These are phyloP conservation scores for Drosophila crucigera DNA, from an alignment of 2,888 invertebrate genomes.

Conservation along the genomic window DNA sequence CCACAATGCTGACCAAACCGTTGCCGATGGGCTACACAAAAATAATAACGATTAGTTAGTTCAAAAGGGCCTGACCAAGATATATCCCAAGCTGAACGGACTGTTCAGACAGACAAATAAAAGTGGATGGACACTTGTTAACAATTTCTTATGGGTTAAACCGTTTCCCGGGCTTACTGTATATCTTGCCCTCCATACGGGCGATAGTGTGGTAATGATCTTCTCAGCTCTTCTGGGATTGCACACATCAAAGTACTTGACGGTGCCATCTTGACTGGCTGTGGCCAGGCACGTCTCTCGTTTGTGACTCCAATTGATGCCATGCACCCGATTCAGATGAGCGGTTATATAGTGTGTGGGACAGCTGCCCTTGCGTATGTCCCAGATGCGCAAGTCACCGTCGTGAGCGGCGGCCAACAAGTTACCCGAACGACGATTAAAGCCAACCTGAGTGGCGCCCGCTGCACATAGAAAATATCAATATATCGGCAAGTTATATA, in stretches of 20 bases:
- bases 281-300: constrained; percentile 94
- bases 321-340: constrained; percentile 94
- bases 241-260: constrained; percentile 96
- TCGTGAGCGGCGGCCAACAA: constrained; percentile 97
- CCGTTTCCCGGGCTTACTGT: constrained; percentile 86
- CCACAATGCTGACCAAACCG: constrained; percentile 95
- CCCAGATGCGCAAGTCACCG: constrained; percentile 98
- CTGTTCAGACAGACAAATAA: not conserved
- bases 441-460: constrained; percentile 96
- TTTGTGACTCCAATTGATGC: constrained; percentile 96
- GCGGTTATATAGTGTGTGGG: constrained; percentile 97
- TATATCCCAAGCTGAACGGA: not conserved
- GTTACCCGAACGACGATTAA: constrained; percentile 94
- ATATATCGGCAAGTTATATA: not conserved
- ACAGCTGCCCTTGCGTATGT: constrained; percentile 93
- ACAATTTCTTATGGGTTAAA: not conserved
- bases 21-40: constrained; percentile 92
- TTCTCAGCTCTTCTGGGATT: constrained; percentile 94
- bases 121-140: not conserved
- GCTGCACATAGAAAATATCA: constrained; percentile 86
- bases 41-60: not conserved
- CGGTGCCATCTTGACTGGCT: constrained; percentile 97
- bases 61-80: not conserved
- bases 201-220: constrained; percentile 91
- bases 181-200: constrained; percentile 97